Conservation (phyloP, 2,113 vertebrate species). For the Zapornia atra region DNA sequence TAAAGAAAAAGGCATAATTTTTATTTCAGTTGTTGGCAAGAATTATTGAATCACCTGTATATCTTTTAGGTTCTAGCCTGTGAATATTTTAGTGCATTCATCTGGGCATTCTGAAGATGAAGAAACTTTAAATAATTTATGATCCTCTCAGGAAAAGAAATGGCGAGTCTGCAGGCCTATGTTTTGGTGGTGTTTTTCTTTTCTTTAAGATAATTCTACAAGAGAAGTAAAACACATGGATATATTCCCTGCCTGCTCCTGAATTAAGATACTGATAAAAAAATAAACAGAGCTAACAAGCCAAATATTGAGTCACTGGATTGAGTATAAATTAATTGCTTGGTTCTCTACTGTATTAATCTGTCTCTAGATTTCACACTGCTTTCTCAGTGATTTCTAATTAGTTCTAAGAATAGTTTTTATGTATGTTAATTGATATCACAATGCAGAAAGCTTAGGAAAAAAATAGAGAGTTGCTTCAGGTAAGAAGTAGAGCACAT, state of each 20-base stretch:
- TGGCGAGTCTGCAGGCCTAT: not conserved
- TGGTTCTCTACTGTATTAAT: not conserved
- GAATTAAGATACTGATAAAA: not conserved
- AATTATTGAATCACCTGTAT: not conserved
- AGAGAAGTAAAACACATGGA: not conserved
- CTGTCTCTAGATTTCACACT: not conserved
- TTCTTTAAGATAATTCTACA: not conserved
- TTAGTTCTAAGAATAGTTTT: not conserved
- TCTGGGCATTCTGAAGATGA: conserved; percentile 25
- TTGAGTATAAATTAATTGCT: not conserved
- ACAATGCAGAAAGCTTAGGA: not conserved
- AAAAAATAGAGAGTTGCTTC: not conserved
- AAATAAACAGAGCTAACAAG: not conserved
- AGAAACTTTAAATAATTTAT: conserved; percentile 49
- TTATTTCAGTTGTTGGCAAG: not conserved
- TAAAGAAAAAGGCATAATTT: not conserved
- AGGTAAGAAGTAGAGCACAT: not conserved
- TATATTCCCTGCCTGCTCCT: not conserved
- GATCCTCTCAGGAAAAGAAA: not conserved
- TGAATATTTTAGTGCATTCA: conserved; percentile 7
- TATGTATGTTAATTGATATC: not conserved
- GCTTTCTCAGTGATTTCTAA: not conserved
- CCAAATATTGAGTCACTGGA: not conserved
- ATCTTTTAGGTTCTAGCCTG: not conserved
- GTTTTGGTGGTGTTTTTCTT: not conserved